phyloP scores from a whole-genome alignment of 1,140 invertebrate genomes.

The Drosophila grimshawi region DNA sequence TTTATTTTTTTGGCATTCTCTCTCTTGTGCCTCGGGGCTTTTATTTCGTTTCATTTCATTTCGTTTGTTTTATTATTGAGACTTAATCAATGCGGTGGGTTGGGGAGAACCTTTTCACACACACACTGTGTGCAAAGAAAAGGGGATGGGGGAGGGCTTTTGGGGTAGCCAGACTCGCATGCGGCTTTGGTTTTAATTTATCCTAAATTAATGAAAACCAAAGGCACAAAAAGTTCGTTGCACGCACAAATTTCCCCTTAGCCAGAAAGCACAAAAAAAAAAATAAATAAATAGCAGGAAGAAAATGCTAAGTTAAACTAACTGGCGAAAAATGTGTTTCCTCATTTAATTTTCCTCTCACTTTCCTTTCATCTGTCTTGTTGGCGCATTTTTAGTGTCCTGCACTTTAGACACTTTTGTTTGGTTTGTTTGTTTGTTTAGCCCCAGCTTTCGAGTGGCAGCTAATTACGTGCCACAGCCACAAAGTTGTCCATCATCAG shows the following conservation, averaged over 20 bases:
- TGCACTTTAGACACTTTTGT: conserved; percentile 41
- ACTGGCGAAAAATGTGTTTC: not conserved
- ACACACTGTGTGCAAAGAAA: conserved; percentile 4
- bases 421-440: conserved; percentile 31
- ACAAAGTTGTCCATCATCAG: conserved; percentile 25
- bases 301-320: not conserved
- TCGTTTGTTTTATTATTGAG: conserved; percentile 61
- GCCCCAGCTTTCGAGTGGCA: conserved; percentile 35
- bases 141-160: not conserved
- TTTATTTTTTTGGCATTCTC: conserved; percentile 1
- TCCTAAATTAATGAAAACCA: conserved; percentile 69
- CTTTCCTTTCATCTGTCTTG: conserved; percentile 11
- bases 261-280: no score
- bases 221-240: conserved; percentile 52
- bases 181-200: conserved; percentile 67
- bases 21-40: conserved; percentile 22
- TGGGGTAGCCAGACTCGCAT: conserved; percentile 37
- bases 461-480: conserved; percentile 46
- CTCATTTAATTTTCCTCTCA: conserved; percentile 14
- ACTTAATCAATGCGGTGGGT: conserved; percentile 52
- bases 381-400: conserved; percentile 42
- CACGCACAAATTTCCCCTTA: conserved; percentile 26
- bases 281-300: no score
- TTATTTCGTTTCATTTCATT: conserved; percentile 41
- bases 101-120: conserved; percentile 39